Evolutionary conservation across 64 coral and sea anemone genomes (phyloP), one percentile per base, ranked within the genome.

Genomic region (Cladopsammia gracilis): DNA sequence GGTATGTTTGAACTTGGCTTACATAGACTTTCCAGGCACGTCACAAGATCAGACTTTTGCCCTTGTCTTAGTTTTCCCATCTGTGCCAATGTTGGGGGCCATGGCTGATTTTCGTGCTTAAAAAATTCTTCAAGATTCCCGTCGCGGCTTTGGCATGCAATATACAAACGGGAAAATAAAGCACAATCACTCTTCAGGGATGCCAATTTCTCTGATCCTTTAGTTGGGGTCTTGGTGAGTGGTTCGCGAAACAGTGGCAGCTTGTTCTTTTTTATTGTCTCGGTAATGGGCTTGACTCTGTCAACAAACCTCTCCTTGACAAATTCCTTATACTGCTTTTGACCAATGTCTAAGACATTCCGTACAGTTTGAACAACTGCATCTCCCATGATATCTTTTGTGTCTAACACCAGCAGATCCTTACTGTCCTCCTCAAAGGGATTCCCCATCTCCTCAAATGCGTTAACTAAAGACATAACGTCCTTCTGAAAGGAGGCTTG

Each of bases 111-210:
- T 58, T 87, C 85, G 18, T 87, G 23, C 20, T 42, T 26, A 75
- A 88, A 75, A 88, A 88, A 88, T 44, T 71, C 26, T 61, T 75
- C 23, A 12, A 88, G 25, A 70, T 88, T 61, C 25, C 70, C 86
- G 15, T 75, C 71, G 58, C 70, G 86, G 86, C 34, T 88, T 45
- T 88, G 69, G 71, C 86, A 88, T 5, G 70, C 70, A 20, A 88
- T 88, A 49, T 62, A 76, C 2, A 75, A 25, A 16, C 54, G 52
- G 2, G 70, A 74, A 88, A 88, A 88, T 24, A 88, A 61, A 56
- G 79, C 57, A 65, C 80, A 92, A 58, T 93, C 82, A 64, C 86
- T 70, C 20, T 93, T 93, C 52, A 93, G 53, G 12, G 23, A 14
- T 42, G 14, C 59, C 14, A 87, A 14, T 50, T 92, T 83, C 22